These are phyloP conservation scores for Cephus rjabovi DNA, from an alignment of 2,888 invertebrate species.

Conservation along the genomic window DNA sequence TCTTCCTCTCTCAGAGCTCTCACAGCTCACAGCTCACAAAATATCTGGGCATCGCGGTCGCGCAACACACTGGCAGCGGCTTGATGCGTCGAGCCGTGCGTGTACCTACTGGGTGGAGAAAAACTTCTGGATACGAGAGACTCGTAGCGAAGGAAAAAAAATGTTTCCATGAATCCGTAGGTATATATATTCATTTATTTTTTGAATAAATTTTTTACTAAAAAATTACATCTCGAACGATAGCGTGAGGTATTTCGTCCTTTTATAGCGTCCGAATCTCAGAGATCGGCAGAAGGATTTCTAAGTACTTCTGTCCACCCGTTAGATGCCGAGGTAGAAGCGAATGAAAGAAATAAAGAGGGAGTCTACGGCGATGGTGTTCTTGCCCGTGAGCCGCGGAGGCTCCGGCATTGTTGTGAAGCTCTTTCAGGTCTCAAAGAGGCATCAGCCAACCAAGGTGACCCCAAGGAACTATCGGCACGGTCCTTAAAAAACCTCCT, in stretches of 20 bases:
- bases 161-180: neutral
- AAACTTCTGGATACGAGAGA: neutral
- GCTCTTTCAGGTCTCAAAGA: constrained; percentile 31
- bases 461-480: constrained; percentile 25
- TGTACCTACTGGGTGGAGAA: constrained; percentile 15
- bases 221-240: neutral
- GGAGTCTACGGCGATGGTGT: constrained; percentile 18
- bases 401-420: constrained; percentile 30
- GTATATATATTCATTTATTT: neutral
- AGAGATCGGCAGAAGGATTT: neutral
- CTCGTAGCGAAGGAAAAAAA: neutral
- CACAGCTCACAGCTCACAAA: constrained; percentile 19
- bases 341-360: constrained; percentile 14
- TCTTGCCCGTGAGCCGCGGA: constrained; percentile 13
- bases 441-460: constrained; percentile 30
- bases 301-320: neutral
- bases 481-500: constrained; percentile 24
- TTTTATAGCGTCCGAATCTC: neutral
- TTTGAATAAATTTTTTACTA: neutral
- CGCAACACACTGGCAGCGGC: neutral
- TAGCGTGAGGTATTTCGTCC: neutral
- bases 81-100: neutral
- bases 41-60: constrained; percentile 17
- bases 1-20: constrained; percentile 14
- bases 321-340: constrained; percentile 1